Conservation (phyloP, 2,113 vertebrate species). For the Chionis minor region DNA sequence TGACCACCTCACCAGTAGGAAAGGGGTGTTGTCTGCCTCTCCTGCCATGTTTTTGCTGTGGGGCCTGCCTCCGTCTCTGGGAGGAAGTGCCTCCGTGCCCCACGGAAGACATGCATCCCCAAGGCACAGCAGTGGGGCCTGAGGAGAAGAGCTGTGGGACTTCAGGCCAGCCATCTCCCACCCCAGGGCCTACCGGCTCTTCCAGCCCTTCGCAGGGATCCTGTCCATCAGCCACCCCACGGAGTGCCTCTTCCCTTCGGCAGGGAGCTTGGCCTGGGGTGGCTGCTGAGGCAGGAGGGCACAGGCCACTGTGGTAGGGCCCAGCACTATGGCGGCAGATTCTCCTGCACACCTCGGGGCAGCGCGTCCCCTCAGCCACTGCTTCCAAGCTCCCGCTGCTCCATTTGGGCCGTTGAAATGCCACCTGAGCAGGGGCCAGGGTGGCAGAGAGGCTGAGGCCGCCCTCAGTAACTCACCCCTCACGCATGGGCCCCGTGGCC, state of each 20-base stretch:
- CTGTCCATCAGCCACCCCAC: fast-evolving
- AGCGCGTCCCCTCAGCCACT: not conserved
- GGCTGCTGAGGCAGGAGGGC: too few species aligned
- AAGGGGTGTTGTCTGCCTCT: not conserved
- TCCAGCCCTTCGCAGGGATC: not conserved
- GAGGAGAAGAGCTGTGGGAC: not conserved
- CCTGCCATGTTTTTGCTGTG: fast-evolving
- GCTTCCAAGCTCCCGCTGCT: not conserved
- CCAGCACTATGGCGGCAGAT: not conserved
- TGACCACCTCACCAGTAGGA: not conserved
- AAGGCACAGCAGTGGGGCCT: fast-evolving
- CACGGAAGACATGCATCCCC: fast-evolving
- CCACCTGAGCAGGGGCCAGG: not conserved
- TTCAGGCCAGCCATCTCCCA: not conserved
- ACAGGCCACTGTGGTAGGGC: too few species aligned
- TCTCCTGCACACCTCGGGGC: not conserved
- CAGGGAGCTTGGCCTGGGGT: not conserved
- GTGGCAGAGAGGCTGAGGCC: not conserved
- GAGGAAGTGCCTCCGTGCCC: too few species aligned
- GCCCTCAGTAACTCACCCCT: not conserved
- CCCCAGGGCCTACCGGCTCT: fast-evolving
- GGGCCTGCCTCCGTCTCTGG: not conserved
- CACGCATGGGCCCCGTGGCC: not conserved
- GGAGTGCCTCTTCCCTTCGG: not conserved
- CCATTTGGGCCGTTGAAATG: too few species aligned